These are phyloP conservation scores for Stichopus chloronotus DNA, from an alignment of 35 echinoderm and acorn worm genomes.

Conservation along the genomic window DNA sequence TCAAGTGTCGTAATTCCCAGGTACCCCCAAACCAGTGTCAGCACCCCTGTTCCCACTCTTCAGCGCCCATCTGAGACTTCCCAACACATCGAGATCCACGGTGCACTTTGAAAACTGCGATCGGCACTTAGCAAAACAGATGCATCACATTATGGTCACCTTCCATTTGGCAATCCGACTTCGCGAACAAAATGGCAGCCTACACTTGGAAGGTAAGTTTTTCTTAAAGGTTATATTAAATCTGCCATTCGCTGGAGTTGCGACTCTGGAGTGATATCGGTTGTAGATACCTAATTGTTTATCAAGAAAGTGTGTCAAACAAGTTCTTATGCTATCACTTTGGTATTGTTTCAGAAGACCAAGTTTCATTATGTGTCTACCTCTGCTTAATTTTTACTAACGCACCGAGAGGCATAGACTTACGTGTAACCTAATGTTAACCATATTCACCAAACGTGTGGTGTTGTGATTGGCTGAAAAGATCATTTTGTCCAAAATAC, in stretches of 20 bases:
- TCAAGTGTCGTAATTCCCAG: no score
- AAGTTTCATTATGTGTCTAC: no score
- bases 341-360: no score
- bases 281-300: background rate
- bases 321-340: background rate
- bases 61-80: no score
- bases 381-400: background rate
- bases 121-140: background rate
- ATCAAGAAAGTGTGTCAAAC: background rate
- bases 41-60: no score
- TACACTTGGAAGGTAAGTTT: background rate
- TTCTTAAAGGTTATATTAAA: background rate
- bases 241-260: background rate
- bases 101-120: no score
- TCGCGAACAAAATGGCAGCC: background rate
- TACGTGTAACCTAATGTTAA: background rate
- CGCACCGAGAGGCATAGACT: background rate
- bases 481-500: background rate
- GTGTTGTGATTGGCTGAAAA: slow-evolving; percentile 32
- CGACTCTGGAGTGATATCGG: background rate
- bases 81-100: no score
- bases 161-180: background rate
- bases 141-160: background rate
- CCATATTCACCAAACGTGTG: background rate
- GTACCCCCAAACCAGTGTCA: no score